Conservation (phyloP, 2,888 invertebrate species). For the Melikaiella ostensackeni region DNA sequence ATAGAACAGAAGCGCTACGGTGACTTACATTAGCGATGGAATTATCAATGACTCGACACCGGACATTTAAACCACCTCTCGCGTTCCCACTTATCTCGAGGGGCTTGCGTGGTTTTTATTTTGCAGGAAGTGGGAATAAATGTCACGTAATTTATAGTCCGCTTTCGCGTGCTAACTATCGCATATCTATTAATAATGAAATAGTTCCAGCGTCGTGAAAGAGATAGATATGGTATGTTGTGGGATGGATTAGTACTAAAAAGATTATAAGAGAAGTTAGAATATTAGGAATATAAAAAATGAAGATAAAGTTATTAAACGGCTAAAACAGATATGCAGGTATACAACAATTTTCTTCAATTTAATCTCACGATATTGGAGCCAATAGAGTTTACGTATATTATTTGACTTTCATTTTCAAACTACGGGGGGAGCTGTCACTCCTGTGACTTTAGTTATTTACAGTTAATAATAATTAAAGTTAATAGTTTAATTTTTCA, state of each 20-base stretch:
- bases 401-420: background rate
- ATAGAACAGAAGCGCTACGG: background rate
- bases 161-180: background rate
- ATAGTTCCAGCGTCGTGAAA: background rate
- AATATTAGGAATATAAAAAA: background rate
- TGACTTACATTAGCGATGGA: background rate
- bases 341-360: too few species aligned
- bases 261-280: background rate
- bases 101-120: background rate
- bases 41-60: slow-evolving; percentile 1
- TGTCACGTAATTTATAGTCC: background rate
- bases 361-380: too few species aligned
- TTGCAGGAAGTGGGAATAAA: background rate
- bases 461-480: too few species aligned
- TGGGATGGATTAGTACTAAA: background rate
- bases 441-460: too few species aligned
- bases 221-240: background rate
- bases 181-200: background rate
- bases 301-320: too few species aligned
- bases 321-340: background rate
- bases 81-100: background rate
- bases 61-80: background rate
- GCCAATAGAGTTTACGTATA: background rate
- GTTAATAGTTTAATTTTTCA: too few species aligned
- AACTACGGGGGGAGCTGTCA: background rate